Conservation (phyloP, 2,113 vertebrate genomes). For the Gallinago media region DNA sequence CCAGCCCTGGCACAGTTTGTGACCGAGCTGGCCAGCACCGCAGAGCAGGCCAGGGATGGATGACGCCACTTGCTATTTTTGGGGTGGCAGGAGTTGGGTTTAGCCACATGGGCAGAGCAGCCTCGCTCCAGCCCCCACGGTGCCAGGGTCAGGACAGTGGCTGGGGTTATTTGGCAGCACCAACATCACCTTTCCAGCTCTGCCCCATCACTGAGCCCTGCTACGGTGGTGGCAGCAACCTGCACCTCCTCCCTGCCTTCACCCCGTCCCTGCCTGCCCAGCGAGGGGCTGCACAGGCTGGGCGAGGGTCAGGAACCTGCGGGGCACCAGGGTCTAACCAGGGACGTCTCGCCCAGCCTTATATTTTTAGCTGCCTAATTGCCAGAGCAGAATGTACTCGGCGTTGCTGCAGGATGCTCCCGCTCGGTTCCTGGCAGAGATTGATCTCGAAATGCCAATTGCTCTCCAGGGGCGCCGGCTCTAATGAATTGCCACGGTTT, state of each 20-base stretch:
- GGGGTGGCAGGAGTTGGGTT: not conserved
- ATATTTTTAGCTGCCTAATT: conserved; percentile 67
- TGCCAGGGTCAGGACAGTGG: not conserved
- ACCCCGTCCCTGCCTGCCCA: not conserved
- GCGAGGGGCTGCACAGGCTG: not conserved
- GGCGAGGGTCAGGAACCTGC: rapidly evolving
- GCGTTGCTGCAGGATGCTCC: conserved; percentile 60
- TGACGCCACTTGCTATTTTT: not conserved
- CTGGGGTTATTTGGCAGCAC: not conserved
- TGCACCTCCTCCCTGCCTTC: not conserved
- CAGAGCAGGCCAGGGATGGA: rapidly evolving
- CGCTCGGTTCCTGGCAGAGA: conserved; percentile 55
- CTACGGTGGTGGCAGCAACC: rapidly evolving
- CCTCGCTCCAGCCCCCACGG: rapidly evolving
- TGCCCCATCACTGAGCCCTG: not conserved
- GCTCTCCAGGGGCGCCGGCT: conserved; percentile 50
- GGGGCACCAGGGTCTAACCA: not conserved
- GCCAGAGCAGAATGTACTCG: conserved; percentile 42
- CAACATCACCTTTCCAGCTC: not conserved
- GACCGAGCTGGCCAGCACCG: rapidly evolving
- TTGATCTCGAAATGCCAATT: conserved; percentile 72
- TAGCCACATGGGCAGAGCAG: not conserved
- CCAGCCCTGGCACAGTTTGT: not conserved
- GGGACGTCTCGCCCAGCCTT: not conserved
- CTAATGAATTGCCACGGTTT: conserved; percentile 52